phyloP scores from a whole-genome alignment of 2,888 invertebrate genomes.

The Taenaris catops region DNA sequence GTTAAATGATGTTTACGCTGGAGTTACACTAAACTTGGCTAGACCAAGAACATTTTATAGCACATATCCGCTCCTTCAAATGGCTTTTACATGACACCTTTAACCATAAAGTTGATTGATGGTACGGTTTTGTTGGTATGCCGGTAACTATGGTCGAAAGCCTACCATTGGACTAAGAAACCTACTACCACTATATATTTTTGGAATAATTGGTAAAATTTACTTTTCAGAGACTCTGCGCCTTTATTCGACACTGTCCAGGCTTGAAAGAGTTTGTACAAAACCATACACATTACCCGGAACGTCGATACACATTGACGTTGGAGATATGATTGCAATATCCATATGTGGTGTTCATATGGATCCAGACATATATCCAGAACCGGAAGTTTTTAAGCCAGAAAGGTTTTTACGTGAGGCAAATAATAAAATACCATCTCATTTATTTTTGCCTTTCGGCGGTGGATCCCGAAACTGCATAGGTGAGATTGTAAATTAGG shows the following conservation, averaged over 20 bases:
- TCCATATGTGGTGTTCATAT: constrained; percentile 73
- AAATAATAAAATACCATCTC: constrained; percentile 61
- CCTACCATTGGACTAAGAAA: too few relatives aligned
- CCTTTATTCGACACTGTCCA: constrained; percentile 75
- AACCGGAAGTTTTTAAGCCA: constrained; percentile 73
- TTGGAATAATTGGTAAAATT: too few relatives aligned
- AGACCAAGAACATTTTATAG: too few relatives aligned
- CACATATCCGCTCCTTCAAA: too few relatives aligned
- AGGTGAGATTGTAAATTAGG: too few relatives aligned
- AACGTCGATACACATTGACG: constrained; percentile 55
- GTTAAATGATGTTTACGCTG: too few relatives aligned
- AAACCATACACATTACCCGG: constrained; percentile 75
- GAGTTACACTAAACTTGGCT: too few relatives aligned
- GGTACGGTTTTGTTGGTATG: too few relatives aligned
- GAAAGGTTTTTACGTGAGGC: constrained; percentile 76
- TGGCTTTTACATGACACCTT: too few relatives aligned
- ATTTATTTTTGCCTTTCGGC: constrained; percentile 76
- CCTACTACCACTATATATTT: too few relatives aligned
- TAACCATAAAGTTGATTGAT: too few relatives aligned
- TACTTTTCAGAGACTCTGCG: constrained; percentile 77
- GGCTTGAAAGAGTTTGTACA: constrained; percentile 74
- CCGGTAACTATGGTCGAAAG: too few relatives aligned
- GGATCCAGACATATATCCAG: constrained; percentile 75
- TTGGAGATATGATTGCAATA: constrained; percentile 63
- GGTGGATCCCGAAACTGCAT: constrained; percentile 74